Conservation (phyloP, 2,797 vertebrate species). For the Schizopygopsis malacanthus region DNA sequence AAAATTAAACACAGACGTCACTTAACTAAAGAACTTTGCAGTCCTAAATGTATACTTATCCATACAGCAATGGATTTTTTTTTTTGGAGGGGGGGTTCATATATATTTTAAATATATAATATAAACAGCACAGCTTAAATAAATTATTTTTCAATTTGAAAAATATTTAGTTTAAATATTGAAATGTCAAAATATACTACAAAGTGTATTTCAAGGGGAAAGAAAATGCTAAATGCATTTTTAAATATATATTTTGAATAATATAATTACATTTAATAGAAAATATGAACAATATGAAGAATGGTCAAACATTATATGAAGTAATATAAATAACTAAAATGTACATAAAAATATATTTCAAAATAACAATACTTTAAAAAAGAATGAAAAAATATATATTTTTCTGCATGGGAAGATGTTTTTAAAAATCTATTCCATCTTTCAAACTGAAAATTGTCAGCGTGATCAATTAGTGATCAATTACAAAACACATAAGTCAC, state of each 20-base stretch:
- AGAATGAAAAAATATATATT: background rate
- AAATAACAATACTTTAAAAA: background rate
- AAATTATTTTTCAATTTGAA: constrained; percentile 1
- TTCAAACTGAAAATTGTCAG: background rate
- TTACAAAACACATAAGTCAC: background rate
- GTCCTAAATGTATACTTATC: background rate
- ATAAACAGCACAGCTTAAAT: background rate
- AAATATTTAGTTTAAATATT: background rate
- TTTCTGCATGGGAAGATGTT: background rate
- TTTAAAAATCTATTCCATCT: background rate
- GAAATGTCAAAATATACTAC: background rate
- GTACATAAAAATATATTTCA: background rate
- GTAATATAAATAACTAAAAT: background rate
- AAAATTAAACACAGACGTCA: constrained; percentile 34
- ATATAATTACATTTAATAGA: background rate
- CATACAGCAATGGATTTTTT: background rate
- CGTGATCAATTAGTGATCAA: too few species aligned
- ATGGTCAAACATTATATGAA: background rate
- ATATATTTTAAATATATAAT: background rate
- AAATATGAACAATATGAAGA: background rate
- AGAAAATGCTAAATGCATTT: background rate
- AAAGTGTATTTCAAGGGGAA: background rate
- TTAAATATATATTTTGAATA: background rate
- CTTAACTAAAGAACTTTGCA: background rate
- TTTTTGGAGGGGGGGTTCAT: background rate